Conservation (phyloP, 2,797 vertebrate species). For the Pipistrellus pipistrellus region DNA sequence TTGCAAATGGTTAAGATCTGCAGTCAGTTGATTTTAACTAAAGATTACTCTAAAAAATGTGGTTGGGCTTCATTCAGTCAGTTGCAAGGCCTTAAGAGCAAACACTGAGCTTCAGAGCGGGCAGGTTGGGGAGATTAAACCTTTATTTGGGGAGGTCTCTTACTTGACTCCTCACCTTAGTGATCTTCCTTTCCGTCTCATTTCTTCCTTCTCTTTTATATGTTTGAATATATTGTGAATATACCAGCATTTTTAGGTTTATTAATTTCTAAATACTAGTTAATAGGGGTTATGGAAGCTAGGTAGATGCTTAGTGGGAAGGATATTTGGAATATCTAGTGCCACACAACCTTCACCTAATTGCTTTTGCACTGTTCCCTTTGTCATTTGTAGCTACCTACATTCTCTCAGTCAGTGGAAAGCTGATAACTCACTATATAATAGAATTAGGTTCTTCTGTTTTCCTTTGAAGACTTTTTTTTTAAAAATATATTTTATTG, state of each 20-base stretch:
- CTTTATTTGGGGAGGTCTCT: background rate
- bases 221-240: conserved; percentile 15
- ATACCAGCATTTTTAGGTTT: conserved; percentile 23
- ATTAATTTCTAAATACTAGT: too few relatives aligned
- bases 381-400: conserved; percentile 17
- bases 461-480: background rate
- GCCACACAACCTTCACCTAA: background rate
- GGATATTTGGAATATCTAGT: background rate
- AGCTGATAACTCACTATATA: background rate
- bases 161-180: background rate
- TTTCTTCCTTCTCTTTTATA: background rate
- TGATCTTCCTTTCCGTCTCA: background rate
- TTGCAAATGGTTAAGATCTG: background rate
- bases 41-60: background rate
- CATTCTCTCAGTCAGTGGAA: background rate
- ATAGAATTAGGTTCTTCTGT: conserved; percentile 5
- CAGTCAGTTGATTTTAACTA: background rate
- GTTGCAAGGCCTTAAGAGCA: background rate
- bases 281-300: too few relatives aligned
- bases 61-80: background rate
- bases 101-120: background rate
- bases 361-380: background rate
- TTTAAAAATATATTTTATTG: too few relatives aligned
- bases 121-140: background rate
- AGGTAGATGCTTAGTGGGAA: background rate